Conservation (phyloP, 2,797 vertebrate species). For the Melanotaenia nigrans region DNA sequence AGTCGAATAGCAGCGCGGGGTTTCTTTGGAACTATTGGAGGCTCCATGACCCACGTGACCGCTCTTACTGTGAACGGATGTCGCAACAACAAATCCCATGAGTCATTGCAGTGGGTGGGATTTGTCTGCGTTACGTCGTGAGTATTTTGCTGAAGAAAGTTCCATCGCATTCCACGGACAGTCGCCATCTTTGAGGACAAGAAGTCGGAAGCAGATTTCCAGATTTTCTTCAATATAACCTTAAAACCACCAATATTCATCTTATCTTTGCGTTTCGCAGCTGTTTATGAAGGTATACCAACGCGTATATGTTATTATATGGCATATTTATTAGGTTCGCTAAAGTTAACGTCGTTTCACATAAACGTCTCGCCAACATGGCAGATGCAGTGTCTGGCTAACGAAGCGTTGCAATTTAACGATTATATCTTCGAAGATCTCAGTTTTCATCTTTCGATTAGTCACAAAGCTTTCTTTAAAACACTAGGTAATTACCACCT, state of each 20-base stretch:
- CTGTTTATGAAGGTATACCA: conserved; percentile 40
- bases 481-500: neutral
- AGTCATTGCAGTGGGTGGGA: neutral
- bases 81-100: accelerated
- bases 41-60: no score
- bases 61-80: no score
- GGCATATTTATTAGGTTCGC: neutral
- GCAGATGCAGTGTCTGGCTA: neutral
- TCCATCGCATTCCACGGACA: conserved; percentile 19
- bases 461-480: neutral
- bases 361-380: neutral
- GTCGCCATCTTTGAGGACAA: conserved; percentile 72
- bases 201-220: accelerated
- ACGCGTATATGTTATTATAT: neutral
- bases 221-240: conserved; percentile 24
- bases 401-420: neutral
- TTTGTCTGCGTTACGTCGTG: conserved; percentile 22
- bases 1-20: no score
- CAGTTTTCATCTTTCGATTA: neutral
- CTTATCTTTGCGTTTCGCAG: neutral
- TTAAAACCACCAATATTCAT: accelerated
- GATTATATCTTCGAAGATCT: neutral
- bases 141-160: conserved; percentile 25
- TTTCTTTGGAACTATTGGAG: no score
- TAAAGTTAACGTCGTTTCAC: neutral